Percentiles rank a stretch among this genome's conserved stretches.
Evolutionary conservation across 2,797 vertebrate genomes (phyloP).

Genomic region (Fratercula arctica): DNA sequence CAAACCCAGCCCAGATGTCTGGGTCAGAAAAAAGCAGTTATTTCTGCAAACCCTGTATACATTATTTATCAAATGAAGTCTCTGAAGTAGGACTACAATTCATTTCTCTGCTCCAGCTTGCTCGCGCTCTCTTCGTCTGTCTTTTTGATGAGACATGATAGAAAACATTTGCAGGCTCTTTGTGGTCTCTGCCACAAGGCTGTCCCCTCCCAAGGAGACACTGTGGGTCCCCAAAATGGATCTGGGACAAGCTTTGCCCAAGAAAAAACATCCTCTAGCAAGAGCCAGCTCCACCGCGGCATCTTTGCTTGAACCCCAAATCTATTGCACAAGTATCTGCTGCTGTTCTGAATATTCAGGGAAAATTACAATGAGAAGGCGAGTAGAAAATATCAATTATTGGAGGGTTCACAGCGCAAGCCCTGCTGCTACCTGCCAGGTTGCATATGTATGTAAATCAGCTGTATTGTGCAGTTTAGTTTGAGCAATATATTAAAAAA

Average conservation of each 20-base stretch:
- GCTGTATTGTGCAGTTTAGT: accelerated
- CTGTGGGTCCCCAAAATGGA: not conserved
- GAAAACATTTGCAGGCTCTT: conserved; percentile 54
- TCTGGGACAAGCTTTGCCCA: not conserved
- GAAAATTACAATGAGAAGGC: not conserved
- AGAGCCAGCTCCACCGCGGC: not conserved
- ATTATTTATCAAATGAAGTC: conserved; percentile 82
- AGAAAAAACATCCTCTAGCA: not conserved
- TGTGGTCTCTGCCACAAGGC: not conserved
- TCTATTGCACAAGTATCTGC: not conserved
- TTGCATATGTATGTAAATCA: not conserved
- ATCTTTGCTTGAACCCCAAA: not conserved
- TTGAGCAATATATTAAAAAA: not conserved
- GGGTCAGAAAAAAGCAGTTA: conserved; percentile 61
- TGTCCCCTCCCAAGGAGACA: not conserved
- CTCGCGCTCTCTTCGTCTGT: not conserved
- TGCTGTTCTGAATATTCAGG: not conserved
- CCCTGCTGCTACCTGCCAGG: not conserved
- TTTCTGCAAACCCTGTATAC: conserved; percentile 73
- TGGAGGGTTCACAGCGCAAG: not conserved
- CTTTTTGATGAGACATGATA: conserved; percentile 54
- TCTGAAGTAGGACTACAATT: conserved; percentile 74
- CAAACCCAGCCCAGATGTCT: conserved; percentile 49
- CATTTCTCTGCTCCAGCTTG: conserved; percentile 27
- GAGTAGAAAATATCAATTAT: not conserved